These are phyloP conservation scores for Typhlomys cinereus DNA, from an alignment of 2,113 vertebrate species.

Conservation along the genomic window DNA sequence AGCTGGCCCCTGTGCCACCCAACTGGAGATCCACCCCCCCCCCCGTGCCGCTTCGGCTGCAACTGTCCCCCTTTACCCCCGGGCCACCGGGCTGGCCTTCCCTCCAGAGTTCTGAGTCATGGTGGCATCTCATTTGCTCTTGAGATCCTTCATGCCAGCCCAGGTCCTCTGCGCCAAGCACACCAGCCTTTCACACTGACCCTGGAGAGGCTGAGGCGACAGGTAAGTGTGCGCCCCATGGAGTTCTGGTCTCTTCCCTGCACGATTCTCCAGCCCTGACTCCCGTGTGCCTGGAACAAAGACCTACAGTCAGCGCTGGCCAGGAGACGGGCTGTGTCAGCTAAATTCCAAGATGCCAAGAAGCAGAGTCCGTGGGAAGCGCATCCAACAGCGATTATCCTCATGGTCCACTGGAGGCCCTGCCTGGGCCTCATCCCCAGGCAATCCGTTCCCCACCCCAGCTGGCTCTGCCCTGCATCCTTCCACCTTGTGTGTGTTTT, in stretches of 20 bases:
- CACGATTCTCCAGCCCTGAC: too few relatives aligned
- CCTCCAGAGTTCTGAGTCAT: background rate
- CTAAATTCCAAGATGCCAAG: accelerated
- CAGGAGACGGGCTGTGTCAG: background rate
- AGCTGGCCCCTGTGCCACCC: too few relatives aligned
- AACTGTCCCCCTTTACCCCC: too few relatives aligned
- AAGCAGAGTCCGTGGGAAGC: background rate
- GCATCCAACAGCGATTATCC: too few relatives aligned
- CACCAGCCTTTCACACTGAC: slow-evolving; percentile 35
- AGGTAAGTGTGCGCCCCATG: too few relatives aligned
- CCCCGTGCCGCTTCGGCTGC: too few relatives aligned
- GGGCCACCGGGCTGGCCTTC: background rate
- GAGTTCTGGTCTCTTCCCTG: background rate
- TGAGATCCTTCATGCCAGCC: background rate
- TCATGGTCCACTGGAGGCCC: accelerated
- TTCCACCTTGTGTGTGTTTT: background rate
- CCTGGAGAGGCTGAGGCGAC: background rate
- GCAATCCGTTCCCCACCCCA: background rate
- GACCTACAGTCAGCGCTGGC: background rate
- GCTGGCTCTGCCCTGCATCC: too few relatives aligned
- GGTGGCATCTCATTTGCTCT: background rate
- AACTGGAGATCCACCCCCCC: too few relatives aligned
- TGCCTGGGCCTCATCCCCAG: background rate
- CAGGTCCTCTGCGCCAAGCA: background rate
- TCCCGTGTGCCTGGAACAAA: accelerated